These are phyloP conservation scores for Leptosomus discolor DNA, from an alignment of 2,113 vertebrate species.

Conservation along the genomic window DNA sequence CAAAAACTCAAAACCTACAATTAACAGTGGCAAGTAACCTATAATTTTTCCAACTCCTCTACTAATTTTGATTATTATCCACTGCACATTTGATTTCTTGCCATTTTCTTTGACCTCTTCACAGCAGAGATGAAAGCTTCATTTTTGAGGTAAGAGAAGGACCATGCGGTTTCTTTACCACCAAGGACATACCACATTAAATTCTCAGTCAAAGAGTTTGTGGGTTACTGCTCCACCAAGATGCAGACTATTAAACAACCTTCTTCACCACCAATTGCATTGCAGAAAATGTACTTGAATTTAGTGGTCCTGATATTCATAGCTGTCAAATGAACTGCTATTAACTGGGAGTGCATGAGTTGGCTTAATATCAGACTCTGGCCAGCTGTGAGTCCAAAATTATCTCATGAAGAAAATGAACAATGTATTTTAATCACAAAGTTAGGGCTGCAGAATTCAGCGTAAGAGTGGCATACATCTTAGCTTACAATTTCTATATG, in stretches of 20 bases:
- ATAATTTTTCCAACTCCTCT: slow-evolving; percentile 61
- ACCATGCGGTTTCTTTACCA: slow-evolving; percentile 3
- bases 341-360: neutral
- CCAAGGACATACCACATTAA: neutral
- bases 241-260: neutral
- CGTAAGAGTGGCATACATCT: neutral
- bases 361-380: neutral
- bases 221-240: neutral
- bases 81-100: slow-evolving; percentile 55
- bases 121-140: slow-evolving; percentile 23
- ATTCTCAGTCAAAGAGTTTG: slow-evolving; percentile 15
- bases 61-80: slow-evolving; percentile 62
- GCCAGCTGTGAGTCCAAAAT: neutral
- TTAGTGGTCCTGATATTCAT: neutral
- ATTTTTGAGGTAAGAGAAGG: neutral
- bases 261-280: neutral
- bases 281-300: neutral
- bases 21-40: slow-evolving; percentile 68
- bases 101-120: slow-evolving; percentile 57
- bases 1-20: slow-evolving; percentile 67
- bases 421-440: neutral
- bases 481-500: neutral
- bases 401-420: slow-evolving; percentile 12
- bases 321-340: neutral
- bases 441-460: neutral